Base-by-base conservation (phyloP, 2,888 invertebrate species). In the Oegoconia quadripuncta region DNA sequence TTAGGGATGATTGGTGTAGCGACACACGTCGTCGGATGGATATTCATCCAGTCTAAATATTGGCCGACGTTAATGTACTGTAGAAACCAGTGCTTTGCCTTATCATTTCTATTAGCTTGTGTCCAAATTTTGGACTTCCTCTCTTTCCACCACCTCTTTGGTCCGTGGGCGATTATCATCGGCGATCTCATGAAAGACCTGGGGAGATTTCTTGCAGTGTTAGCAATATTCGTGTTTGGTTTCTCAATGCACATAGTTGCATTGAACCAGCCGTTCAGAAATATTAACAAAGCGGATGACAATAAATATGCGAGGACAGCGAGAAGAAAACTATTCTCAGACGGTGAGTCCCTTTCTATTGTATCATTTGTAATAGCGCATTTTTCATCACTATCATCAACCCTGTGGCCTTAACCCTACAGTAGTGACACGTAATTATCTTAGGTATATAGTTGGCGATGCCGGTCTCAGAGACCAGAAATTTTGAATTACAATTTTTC, bases 91-190 rank as follows among this genome's bases (percentile, higher is more conserved):
- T 91, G 99, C 68, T 97, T 99, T 68, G 99, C 98, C 0, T 88
- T 98, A 66, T 96, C 97, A 39, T 94, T 99, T 74, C 90, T 99
- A 44, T 89, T 98, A 60, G 97, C 98, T 38, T 99, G 99, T 84
- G 97, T 99, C 33, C 98, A 99, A 86, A 96, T 99, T 64, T 89
- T 99, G 66, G 97, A 97, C 88, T 99, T 99, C 77, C 88, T 99
- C 33, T 98, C 98, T 15, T 99, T 99, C 75, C 99, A 99, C 80
- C 97, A 99, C 82, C 90, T 99, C 13, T 99, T 99, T 74, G 99
- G 99, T 31, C 99, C 99, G 0, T 99, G 99, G 99, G 99, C 99
- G 20, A 99, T 99, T 70, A 99, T 99, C 74, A 99, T 99, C 65
- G 96, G 98, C 14, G 95, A 96, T 77, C 88, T 96, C 39, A 93